Conservation (phyloP, 53 echinoderm and acorn worm genomes). For the Zoroaster sp. region DNA sequence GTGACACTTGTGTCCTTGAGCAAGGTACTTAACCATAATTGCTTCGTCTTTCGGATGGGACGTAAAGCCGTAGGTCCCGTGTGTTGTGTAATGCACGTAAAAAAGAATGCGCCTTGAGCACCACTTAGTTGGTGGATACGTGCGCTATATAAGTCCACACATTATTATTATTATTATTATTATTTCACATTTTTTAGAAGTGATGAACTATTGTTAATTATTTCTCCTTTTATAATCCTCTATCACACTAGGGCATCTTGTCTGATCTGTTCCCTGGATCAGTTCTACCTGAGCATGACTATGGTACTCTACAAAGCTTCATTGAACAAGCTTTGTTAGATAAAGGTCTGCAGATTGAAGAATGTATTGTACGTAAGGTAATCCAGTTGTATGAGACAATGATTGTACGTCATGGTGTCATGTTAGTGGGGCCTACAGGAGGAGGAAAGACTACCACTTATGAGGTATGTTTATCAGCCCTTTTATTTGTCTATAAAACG, state of each 20-base stretch:
- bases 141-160: too few relatives aligned
- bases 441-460: conserved; percentile 98
- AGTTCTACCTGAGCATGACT: conserved; percentile 95
- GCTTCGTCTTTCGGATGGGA: too few relatives aligned
- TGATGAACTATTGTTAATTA: too few relatives aligned
- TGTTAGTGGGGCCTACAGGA: conserved; percentile 98
- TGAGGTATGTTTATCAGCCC: too few relatives aligned
- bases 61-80: too few relatives aligned
- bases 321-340: conserved; percentile 77
- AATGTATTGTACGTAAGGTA: conserved; percentile 86
- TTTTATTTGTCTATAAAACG: too few relatives aligned
- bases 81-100: too few relatives aligned
- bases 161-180: too few relatives aligned
- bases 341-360: conserved; percentile 83
- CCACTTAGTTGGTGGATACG: too few relatives aligned
- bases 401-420: conserved; percentile 99
- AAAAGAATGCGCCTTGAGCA: too few relatives aligned
- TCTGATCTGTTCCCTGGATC: conserved; percentile 96
- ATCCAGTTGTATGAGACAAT: conserved; percentile 99
- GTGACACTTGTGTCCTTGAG: too few relatives aligned
- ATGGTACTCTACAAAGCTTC: conserved; percentile 87
- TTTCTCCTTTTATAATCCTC: neutral
- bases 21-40: too few relatives aligned
- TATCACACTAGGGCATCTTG: conserved; percentile 78
- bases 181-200: neutral